Percentiles rank a stretch among this genome's conserved stretches.
Evolutionary conservation across 2,113 vertebrate genomes (phyloP).

Genomic region (Andinoacara biseriatus): DNA sequence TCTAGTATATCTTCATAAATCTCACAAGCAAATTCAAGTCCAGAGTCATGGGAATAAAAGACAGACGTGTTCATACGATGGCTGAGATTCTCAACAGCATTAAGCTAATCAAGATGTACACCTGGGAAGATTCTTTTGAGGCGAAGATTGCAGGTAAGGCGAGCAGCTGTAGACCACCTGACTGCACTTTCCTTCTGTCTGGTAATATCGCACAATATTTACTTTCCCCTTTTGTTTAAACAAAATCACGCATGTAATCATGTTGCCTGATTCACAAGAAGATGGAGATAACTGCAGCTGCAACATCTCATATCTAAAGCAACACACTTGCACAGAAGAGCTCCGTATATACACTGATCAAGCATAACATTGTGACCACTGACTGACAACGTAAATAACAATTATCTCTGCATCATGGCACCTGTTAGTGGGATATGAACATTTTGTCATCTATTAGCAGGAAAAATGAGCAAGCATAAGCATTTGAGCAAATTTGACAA

Average conservation of each 20-base stretch:
- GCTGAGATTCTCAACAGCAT: constrained; percentile 86
- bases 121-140: constrained; percentile 84
- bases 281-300: not conserved
- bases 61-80: constrained; percentile 82
- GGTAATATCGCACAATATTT: not conserved
- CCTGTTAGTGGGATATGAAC: no score
- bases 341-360: not conserved
- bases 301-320: not conserved
- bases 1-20: constrained; percentile 77
- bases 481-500: no score
- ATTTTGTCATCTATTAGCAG: no score
- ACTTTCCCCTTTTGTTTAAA: not conserved
- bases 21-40: constrained; percentile 74
- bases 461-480: no score
- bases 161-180: not conserved
- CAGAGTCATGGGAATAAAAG: constrained; percentile 73
- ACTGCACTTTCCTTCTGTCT: not conserved
- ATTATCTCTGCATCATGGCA: no score
- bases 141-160: constrained; percentile 72
- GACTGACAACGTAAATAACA: no score
- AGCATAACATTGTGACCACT: no score
- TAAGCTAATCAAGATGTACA: constrained; percentile 87
- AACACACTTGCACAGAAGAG: not conserved
- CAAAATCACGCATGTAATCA: not conserved
- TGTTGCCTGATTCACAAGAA: not conserved